phyloP scores from a whole-genome alignment of 1,140 invertebrate species.

The Micrasema longulum region DNA sequence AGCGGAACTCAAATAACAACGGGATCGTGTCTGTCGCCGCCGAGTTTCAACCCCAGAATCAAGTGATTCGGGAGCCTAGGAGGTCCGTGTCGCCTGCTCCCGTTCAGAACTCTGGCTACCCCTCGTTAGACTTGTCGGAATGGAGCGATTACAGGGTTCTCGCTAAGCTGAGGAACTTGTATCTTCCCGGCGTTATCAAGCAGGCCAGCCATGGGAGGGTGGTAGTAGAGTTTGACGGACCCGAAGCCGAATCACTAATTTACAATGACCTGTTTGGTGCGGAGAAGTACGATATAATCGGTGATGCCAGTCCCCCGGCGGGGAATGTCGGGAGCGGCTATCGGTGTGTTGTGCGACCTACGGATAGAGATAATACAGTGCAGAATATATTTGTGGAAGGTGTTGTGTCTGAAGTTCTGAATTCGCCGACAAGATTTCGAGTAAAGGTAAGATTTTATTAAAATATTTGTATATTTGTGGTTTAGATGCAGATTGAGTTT shows the following conservation, averaged over 20 bases:
- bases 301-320: slow-evolving; percentile 90
- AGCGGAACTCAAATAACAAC: slow-evolving; percentile 64
- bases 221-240: slow-evolving; percentile 79
- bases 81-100: slow-evolving; percentile 59
- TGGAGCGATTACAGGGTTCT: slow-evolving; percentile 92
- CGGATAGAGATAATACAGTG: slow-evolving; percentile 62
- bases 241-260: slow-evolving; percentile 69
- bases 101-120: slow-evolving; percentile 56
- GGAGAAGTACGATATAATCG: slow-evolving; percentile 89
- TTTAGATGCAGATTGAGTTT: too few relatives aligned
- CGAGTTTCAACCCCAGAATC: slow-evolving; percentile 38
- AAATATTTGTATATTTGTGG: too few relatives aligned
- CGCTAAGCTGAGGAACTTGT: slow-evolving; percentile 84
- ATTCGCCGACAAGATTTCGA: slow-evolving; percentile 79
- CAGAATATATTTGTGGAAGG: slow-evolving; percentile 85
- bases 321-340: slow-evolving; percentile 72
- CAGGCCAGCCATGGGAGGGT: slow-evolving; percentile 73
- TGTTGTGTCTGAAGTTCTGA: slow-evolving; percentile 78
- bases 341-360: slow-evolving; percentile 71
- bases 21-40: slow-evolving; percentile 53
- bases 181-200: slow-evolving; percentile 84
- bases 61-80: slow-evolving; percentile 47
- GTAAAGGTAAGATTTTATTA: slow-evolving; percentile 73
- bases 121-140: slow-evolving; percentile 84
- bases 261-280: slow-evolving; percentile 80